phyloP scores from a whole-genome alignment of 1,140 invertebrate genomes.

The Meloidogyne floridensis region DNA sequence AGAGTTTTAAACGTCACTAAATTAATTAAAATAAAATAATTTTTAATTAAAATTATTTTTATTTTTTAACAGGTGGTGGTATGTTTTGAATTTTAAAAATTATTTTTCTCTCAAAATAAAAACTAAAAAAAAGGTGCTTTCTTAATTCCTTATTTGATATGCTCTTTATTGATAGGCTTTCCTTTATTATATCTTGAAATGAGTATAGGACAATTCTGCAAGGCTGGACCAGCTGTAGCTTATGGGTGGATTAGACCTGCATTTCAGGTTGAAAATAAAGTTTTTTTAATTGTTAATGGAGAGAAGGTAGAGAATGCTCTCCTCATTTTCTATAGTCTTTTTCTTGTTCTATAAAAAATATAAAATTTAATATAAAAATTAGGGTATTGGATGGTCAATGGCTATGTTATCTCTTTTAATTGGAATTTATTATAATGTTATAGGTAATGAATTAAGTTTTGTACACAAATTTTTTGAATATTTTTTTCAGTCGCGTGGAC shows the following conservation, averaged over 20 bases:
- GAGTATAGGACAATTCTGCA: constrained; percentile 41
- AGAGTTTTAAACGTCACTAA: too few relatives aligned
- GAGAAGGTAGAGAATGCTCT: constrained; percentile 10
- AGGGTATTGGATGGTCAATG: constrained; percentile 49
- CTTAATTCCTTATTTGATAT: constrained; percentile 45
- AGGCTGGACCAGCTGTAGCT: constrained; percentile 42
- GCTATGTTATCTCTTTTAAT: constrained; percentile 44
- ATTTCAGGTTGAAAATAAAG: constrained; percentile 31
- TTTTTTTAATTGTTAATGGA: not conserved
- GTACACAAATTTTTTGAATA: constrained; percentile 29
- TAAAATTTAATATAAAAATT: not conserved
- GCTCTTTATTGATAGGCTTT: constrained; percentile 46
- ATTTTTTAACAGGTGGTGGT: constrained; percentile 16
- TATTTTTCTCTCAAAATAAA: not conserved
- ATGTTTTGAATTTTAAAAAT: constrained; percentile 7
- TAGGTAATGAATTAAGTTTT: constrained; percentile 34
- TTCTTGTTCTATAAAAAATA: constrained; percentile 10
- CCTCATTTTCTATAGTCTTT: not conserved
- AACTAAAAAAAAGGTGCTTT: constrained; percentile 38
- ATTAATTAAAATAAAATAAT: not conserved
- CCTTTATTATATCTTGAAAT: constrained; percentile 45
- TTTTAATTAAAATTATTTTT: constrained; percentile 16
- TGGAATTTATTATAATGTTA: constrained; percentile 56
- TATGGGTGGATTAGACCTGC: constrained; percentile 43
- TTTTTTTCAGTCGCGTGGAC: not conserved